Percentiles rank a stretch among this genome's conserved stretches.
Conservation (phyloP, 2,888 invertebrate genomes). For the Parnassius orleans region DNA sequence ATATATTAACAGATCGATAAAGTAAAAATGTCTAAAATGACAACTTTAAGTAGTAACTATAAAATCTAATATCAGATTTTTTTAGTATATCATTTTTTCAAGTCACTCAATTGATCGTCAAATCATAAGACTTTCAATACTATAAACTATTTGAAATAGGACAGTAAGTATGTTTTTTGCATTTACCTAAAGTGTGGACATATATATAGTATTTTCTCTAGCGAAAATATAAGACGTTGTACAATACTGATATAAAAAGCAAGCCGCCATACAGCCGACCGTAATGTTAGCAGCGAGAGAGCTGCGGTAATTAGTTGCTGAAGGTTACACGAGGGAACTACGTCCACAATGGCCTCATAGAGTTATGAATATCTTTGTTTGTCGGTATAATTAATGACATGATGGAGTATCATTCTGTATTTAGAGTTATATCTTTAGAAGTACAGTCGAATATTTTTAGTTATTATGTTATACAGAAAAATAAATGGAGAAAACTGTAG, state of each 20-base stretch:
- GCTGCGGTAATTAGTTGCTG: constrained; percentile 49
- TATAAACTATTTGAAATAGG: no score
- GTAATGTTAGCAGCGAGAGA: constrained; percentile 31
- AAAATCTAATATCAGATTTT: no score
- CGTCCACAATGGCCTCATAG: constrained; percentile 45
- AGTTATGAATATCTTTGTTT: constrained; percentile 24
- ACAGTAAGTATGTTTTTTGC: no score
- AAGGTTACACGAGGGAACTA: constrained; percentile 61
- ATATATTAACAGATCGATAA: constrained; percentile 20
- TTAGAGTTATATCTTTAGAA: no score
- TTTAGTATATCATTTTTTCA: no score
- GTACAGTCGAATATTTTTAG: neutral
- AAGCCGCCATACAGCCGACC: constrained; percentile 6
- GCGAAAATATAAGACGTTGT: neutral
- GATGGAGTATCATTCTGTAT: neutral
- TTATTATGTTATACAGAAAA: neutral
- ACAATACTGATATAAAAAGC: neutral
- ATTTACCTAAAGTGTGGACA: no score
- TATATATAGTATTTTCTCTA: no score
- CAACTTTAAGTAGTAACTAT: no score
- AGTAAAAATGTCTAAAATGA: no score
- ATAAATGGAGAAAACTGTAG: neutral
- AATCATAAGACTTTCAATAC: no score
- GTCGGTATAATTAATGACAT: constrained; percentile 5
- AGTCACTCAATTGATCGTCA: no score